Evolutionary conservation across 1,140 invertebrate genomes (phyloP), one percentile per base, ranked within the genome.

Genomic region (Nephila pilipes): DNA sequence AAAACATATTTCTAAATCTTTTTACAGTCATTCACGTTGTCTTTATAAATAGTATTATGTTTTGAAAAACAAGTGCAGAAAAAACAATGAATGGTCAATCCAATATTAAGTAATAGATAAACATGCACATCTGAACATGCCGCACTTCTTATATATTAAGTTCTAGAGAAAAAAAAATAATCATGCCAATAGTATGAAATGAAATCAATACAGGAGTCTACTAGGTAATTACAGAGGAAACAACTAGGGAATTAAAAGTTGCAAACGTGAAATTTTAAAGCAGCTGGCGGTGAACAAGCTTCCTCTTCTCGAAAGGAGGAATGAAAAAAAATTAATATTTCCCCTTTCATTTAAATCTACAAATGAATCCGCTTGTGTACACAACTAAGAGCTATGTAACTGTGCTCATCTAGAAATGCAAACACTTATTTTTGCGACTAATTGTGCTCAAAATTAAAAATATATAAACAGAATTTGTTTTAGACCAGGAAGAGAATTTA

Each of bases 221-320:
- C 87, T 32, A 55, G 89, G 89, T 36, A 20, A 36, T 25, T 58
- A 79, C 25, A 22, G 55, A 83, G 79, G 89, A 46, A 87, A n/a
- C n/a, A 36, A 36, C 55, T 60, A 87, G 20, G 85, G 54, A 36
- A 87, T 54, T n/a, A 60, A n/a, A 46, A 60, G 32, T 65, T 65
- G 90, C 90, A 85, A 55, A 85, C 81, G 81, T 83, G 81, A 83
- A 25, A 83, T 55, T 75, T 18, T 83, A 83, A 65, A 83, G 81
- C 81, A 75, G 81, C 38, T 83, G 38, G 90, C 90, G 54, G 90
- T 92, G 90, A 63, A 57, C 58, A 92, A 85, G 90, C 90, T 92
- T 92, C 90, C 90, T 92, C 90, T 63, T 85, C 81, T 81, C 88
- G n/a, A 25, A n/a, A n/a, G 25, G 38, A 57, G 25, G 69, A 75